phyloP scores from a whole-genome alignment of 2,888 invertebrate species.

The Calliphora vomitoria region DNA sequence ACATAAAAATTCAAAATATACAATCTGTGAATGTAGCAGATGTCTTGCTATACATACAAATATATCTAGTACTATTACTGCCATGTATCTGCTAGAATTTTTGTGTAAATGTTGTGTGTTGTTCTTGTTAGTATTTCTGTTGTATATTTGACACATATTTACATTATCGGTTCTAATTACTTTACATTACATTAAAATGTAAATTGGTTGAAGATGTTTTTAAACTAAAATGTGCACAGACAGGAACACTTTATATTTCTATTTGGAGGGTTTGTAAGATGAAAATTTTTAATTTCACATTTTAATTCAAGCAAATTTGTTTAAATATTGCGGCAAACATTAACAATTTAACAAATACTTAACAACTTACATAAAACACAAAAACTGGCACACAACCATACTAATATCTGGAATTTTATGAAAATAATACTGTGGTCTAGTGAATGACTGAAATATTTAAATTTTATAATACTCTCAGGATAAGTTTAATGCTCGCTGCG shows the following conservation, averaged over 20 bases:
- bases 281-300: neutral
- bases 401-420: neutral
- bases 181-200: slow-evolving; percentile 4
- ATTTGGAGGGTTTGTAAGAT: neutral
- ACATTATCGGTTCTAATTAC: slow-evolving; percentile 34
- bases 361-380: neutral
- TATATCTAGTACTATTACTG: neutral
- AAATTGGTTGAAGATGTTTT: slow-evolving; percentile 6
- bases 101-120: neutral
- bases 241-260: neutral
- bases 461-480: slow-evolving; percentile 28
- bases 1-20: neutral
- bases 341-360: slow-evolving; percentile 22
- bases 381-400: neutral
- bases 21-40: too few species aligned
- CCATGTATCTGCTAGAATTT: neutral
- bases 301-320: slow-evolving; percentile 24
- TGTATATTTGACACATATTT: slow-evolving; percentile 25
- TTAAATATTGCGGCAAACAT: slow-evolving; percentile 46
- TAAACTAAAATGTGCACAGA: neutral
- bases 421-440: slow-evolving; percentile 23
- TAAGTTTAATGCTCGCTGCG: slow-evolving; percentile 13
- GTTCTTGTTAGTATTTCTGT: neutral
- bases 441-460: slow-evolving; percentile 29
- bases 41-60: neutral